Percentiles rank a stretch among this genome's conserved stretches.
Conservation (phyloP, 2,797 vertebrate species). For the Momotus momota region DNA sequence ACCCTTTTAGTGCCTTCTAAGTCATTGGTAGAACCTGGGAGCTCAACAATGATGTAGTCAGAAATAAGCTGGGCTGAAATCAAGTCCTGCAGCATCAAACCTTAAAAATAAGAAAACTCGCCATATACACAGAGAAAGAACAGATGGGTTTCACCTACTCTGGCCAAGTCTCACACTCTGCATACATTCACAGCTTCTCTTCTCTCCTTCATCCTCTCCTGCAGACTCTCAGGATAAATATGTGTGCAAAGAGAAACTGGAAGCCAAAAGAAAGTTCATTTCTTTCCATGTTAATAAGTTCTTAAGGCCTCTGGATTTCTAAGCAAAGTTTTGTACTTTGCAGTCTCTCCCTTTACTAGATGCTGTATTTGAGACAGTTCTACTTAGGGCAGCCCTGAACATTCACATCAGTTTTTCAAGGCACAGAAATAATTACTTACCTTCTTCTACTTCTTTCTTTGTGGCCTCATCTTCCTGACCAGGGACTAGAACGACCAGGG, state of each 20-base stretch:
- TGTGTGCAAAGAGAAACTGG: neutral
- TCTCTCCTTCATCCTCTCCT: neutral
- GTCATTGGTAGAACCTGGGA: constrained; percentile 86
- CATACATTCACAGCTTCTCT: neutral
- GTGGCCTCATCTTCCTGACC: constrained; percentile 1
- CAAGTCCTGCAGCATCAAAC: constrained; percentile 87
- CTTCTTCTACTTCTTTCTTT: constrained; percentile 83
- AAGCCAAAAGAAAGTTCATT: neutral
- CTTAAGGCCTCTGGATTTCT: neutral
- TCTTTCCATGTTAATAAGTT: neutral
- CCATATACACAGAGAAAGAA: neutral
- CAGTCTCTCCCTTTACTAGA: neutral
- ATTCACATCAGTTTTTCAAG: neutral
- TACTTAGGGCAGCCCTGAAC: neutral
- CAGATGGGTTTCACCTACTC: neutral
- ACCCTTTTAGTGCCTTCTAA: constrained; percentile 89
- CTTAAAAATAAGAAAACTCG: constrained; percentile 71
- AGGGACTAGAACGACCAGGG: constrained; percentile 87
- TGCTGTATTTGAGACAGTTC: neutral
- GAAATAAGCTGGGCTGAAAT: constrained; percentile 89
- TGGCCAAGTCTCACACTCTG: no score
- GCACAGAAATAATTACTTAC: constrained; percentile 66
- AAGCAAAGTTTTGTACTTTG: neutral
- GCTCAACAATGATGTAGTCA: constrained; percentile 83
- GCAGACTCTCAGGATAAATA: neutral